Base-by-base conservation (phyloP, 2,888 invertebrate species). In the Dorcus hopei region DNA sequence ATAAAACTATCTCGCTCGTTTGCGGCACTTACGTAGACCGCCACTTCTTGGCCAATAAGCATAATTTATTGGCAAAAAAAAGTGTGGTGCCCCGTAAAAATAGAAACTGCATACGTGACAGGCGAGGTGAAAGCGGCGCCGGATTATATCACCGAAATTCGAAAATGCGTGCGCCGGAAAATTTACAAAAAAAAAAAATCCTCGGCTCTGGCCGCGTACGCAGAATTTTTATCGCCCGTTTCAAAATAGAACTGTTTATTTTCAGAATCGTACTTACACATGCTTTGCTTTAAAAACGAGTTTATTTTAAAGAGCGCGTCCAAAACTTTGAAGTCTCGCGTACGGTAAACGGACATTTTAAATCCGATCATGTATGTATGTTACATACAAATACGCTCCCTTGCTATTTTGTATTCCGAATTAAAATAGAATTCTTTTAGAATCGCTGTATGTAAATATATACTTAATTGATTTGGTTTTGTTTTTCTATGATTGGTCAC, bases 241-340 rank as follows among this genome's bases (percentile, higher is more conserved):
- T 65, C 60, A 59, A 65, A 65, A 65, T 65, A 65, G 65, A 65
- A 58, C 59, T 62, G 62, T 61, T 65, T 65, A 65, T 65, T 65
- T 65, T 65, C 59, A 65, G 65, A 65, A 63, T 63, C 61, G 55
- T 63, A 65, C 61, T 62, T 58, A 58, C 58, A 58, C 58, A 58
- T 58, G 58, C 53, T 58, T 52, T 52, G 48, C 52, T 52, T 58
- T 58, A 47, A 57, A 57, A 57, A 57, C 57, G 43, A 45, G 57
- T 57, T 57, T 57, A 57, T 57, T 57, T 57, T 57, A 57, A 57
- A 57, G 52, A 51, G 39, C 56, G 9, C 49, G 42, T 39, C 50
- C 50, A 50, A 56, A 50, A 56, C 49, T 56, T 56, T 56, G 54
- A 54, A 54, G 49, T 54, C 49, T 49, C 49, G 49, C 49, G 54